phyloP scores from a whole-genome alignment of 1,140 invertebrate species.

The Aricia agestis region DNA sequence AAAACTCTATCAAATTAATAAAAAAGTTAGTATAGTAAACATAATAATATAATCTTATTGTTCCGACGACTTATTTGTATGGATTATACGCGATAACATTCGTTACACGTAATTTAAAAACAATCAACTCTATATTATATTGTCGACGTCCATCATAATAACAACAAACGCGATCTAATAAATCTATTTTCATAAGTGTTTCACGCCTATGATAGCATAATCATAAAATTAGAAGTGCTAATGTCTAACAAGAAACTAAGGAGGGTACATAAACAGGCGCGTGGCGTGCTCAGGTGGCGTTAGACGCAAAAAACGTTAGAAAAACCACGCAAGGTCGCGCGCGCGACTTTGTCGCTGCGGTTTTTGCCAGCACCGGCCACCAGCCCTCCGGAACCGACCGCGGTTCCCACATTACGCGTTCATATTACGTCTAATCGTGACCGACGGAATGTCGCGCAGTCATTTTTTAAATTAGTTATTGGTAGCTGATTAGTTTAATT shows the following conservation, averaged over 20 bases:
- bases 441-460: background rate
- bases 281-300: slow-evolving; percentile 30
- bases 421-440: slow-evolving; percentile 19
- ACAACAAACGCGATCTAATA: background rate
- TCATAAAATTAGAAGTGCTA: slow-evolving; percentile 15
- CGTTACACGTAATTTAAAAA: slow-evolving; percentile 8
- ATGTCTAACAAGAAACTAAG: slow-evolving; percentile 16
- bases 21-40: too few relatives aligned
- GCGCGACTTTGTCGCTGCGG: slow-evolving; percentile 21
- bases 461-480: background rate
- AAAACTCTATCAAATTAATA: too few relatives aligned
- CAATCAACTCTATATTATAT: background rate
- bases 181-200: background rate
- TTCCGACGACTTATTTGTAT: background rate
- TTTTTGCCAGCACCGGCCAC: slow-evolving; percentile 38
- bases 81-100: background rate
- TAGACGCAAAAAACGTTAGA: slow-evolving; percentile 34
- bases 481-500: background rate
- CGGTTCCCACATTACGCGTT: slow-evolving; percentile 19
- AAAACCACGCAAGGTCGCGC: slow-evolving; percentile 33
- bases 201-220: slow-evolving; percentile 9
- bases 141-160: background rate
- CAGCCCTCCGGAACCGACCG: slow-evolving; percentile 43
- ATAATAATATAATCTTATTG: too few relatives aligned
- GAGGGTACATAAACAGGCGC: slow-evolving; percentile 14